Evolutionary conservation across 2,888 invertebrate genomes (phyloP), one percentile per base, ranked within the genome.

Genomic region (Diogma glabrata): DNA sequence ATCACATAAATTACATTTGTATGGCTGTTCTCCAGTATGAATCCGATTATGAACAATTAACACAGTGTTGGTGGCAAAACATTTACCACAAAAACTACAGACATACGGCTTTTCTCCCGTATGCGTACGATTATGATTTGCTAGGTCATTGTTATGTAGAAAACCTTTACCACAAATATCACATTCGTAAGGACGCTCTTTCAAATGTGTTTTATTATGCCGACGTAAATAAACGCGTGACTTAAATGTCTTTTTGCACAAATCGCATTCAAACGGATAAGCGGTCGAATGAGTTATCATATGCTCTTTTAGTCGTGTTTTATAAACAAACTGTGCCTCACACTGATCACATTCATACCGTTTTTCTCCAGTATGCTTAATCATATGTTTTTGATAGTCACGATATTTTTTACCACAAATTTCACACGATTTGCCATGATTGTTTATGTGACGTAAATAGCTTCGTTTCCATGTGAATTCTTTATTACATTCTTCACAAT

Each of bases 31-130:
- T 24, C 46, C 46, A 1, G 46, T 46, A 17, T 46, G 46, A 10
- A 24, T 46, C 12, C 46, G 46, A 10, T 24, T 46, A 46, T 46
- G 46, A 24, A 46, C 24, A 24, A 17, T 46, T 46, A 46, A 46
- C 9, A 24, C 24, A 16, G 23, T 46, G 16, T 22, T 24, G 4
- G 46, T 24, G 5, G 24, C 22, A 24, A 46, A 46, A n/a, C 23
- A 46, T 46, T 24, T 46, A 9, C 46, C 46, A 16, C 46, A 46
- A 24, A 46, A 24, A 46, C 24, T 46, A 17, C 46, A 46, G 3
- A 46, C 24, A 16, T 16, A 46, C 17, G 46, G 24, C 16, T 46
- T 46, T 46, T 46, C 46, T 14, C 46, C 46, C 10, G 46, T 46
- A 26, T 46, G 46, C 4, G 24, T 46, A 14, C 46, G 22, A 10